A percentile compares a stretch with the other conserved stretches of the same genome.
Conservation (phyloP, 2,113 vertebrate species). For the Saguinus midas region DNA sequence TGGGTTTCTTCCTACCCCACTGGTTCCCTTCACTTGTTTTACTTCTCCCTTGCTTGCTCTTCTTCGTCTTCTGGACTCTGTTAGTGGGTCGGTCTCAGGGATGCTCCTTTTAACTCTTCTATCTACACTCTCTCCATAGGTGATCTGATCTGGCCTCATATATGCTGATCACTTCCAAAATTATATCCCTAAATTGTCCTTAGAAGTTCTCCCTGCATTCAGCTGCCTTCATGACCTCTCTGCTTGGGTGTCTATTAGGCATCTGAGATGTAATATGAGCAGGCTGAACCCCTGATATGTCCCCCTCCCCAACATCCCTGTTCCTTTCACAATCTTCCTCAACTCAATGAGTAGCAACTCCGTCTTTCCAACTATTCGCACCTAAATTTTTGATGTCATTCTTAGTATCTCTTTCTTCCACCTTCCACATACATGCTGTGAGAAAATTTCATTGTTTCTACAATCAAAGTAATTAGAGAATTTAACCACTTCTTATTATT, state of each 20-base stretch:
- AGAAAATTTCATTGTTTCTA: slow-evolving; percentile 29
- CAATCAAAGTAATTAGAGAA: neutral
- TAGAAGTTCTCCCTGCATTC: neutral
- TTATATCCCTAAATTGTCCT: neutral
- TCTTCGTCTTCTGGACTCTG: neutral
- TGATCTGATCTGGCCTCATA: neutral
- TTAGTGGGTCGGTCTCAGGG: neutral
- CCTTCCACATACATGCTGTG: neutral
- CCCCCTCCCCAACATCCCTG: neutral
- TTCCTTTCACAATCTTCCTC: neutral
- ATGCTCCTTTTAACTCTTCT: neutral
- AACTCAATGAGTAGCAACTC: neutral
- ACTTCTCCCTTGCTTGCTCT: neutral
- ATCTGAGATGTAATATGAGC: neutral
- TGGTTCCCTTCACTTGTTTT: neutral
- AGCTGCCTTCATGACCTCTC: neutral
- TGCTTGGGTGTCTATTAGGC: neutral
- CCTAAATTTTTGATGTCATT: neutral
- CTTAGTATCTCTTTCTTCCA: neutral
- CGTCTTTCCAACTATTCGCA: neutral
- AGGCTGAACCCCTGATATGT: too few species aligned
- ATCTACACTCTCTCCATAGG: neutral
- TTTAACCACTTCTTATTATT: neutral
- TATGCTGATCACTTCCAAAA: neutral
- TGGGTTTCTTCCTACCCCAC: neutral